Conservation (phyloP, 37 sponge, comb jelly and placozoan species). For the Agelas oroides region DNA sequence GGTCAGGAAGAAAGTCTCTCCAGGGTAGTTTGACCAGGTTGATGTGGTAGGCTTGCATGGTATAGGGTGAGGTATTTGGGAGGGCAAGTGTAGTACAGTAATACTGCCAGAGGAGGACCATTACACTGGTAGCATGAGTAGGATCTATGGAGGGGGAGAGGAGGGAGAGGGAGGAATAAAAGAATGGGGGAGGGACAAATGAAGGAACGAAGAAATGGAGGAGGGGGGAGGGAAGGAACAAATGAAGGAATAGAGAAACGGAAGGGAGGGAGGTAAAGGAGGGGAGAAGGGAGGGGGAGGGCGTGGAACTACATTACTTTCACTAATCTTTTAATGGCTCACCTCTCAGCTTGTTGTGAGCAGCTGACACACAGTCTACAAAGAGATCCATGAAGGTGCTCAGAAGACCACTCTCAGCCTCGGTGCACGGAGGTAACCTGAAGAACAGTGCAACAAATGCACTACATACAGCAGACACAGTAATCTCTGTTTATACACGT, state of each 20-base stretch:
- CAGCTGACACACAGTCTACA: constrained; percentile 2
- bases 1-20: constrained; percentile 70
- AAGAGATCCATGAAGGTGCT: not conserved
- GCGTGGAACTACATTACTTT: too few species aligned
- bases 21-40: constrained; percentile 71
- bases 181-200: too few species aligned
- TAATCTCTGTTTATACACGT: constrained; percentile 2
- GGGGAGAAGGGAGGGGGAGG: too few species aligned
- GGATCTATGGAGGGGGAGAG: constrained; percentile 11
- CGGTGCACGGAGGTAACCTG: constrained; percentile 19
- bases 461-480: not conserved
- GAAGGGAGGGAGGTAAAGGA: too few species aligned
- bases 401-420: constrained; percentile 6
- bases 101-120: constrained; percentile 58
- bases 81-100: constrained; percentile 62
- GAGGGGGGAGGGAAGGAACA: too few species aligned
- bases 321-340: not conserved
- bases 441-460: not conserved
- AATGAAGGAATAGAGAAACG: too few species aligned
- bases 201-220: too few species aligned
- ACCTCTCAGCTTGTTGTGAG: constrained; percentile 5
- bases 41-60: constrained; percentile 69
- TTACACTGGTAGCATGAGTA: not conserved
- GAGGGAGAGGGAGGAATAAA: too few species aligned
- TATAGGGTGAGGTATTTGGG: constrained; percentile 38